Evolutionary conservation across 2,797 vertebrate species (phyloP), one percentile per base, ranked within the genome.

Genomic region (Myripristis jacobus): DNA sequence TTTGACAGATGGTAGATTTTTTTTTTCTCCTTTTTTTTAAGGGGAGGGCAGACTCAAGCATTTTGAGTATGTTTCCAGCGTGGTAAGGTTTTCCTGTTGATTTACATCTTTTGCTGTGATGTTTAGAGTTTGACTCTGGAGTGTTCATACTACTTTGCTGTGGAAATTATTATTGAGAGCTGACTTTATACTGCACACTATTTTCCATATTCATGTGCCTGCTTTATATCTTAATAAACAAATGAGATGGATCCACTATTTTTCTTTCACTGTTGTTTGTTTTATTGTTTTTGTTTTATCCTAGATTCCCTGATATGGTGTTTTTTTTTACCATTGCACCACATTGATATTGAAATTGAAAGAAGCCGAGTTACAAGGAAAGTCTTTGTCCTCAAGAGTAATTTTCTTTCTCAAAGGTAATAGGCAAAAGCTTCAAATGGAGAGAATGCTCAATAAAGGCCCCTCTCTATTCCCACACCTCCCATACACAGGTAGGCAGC

Each of bases 151-250:
- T 70, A 81, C 70, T 83, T 92, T 93, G 90, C 91, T 84, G 90
- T 91, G 89, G 77, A 85, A 36, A 46, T 77, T 89, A 58, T 83
- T 80, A 64, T 84, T 87, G 73, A 89, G 82, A 89, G 86, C 85
- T 81, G 70, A 89, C 69, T 46, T 84, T 80, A 82, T 88, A 88
- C 81, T 84, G 81, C 85, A 91, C 84, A 86, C 31, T 58, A 43
- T 75, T 84, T 85, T 79, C 72, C 86, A 75, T 85, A 87, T 75
- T 85, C 73, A 81, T 92, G 87, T 92, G 83, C 86, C 86, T 71
- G 88, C 90, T 91, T 88, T 88, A 90, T 91, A 91, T 89, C 83
- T 79, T 77, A 88, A 92, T 92, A 91, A 93, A 91, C 62, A 77
- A 71, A 80, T 79, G 43, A 87, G 87, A 75, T 73, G 7, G 66